Base-by-base conservation (phyloP, 2,888 invertebrate species). In the Cerastis rubricosa region DNA sequence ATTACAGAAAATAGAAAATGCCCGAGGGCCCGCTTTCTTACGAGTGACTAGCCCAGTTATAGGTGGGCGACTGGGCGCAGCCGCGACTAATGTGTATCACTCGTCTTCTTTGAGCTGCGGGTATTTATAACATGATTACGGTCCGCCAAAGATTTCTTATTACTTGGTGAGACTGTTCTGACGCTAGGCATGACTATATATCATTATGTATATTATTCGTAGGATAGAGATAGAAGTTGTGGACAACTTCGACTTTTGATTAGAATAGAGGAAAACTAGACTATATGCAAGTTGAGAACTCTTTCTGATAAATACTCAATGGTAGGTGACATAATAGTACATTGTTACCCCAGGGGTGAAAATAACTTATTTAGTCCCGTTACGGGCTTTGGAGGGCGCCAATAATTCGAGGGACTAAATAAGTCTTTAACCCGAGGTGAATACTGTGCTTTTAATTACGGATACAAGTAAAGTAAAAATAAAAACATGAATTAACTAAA, bases 1-100 rank as follows among this genome's bases (percentile, higher is more conserved):
- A 94, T 95, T 95, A 93, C 92, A 94, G 93, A 94, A 95, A 95
- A 95, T 95, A 94, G 95, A 95, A 95, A 96, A 94, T 93, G 92
- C 93, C 93, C 88, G 92, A 94, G 94, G 94, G 95, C 93, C 92
- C 93, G 92, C 95, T 96, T 95, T 96, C 95, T 94, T 95, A 88
- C 89, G 77, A 91, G 91, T 85, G 87, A 84, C 87, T 89, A 94
- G 91, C 93, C 94, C 89, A 93, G 92, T 92, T 95, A 89, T 71
- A 90, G 85, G 89, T 93, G 92, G 93, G 92, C 90, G 92, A 85
- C 89, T 93, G 92, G 93, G 92, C 90, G 92, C 91, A 90, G 90
- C 86, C 87, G 87, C 88, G 67, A 76, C 85, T 81, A 86, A 89
- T 81, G 73, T 82, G 84, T 88, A 86, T 82, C 88, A 79, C 67